Evolutionary conservation across 2,797 vertebrate genomes (phyloP).

Genomic region (Periophthalmus magnuspinnatus): DNA sequence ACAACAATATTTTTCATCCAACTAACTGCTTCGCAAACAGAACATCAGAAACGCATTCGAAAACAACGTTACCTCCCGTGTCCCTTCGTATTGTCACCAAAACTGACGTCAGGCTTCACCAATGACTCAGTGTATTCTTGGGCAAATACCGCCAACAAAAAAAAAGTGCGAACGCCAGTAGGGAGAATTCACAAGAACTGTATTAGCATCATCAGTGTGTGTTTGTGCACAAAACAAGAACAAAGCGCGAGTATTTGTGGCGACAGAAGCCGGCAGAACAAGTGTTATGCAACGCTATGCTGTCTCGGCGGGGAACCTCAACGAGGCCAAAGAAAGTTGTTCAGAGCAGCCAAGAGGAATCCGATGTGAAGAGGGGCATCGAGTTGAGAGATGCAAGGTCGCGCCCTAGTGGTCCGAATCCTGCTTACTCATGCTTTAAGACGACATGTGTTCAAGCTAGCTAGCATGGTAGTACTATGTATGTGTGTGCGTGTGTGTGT

Average conservation of each 20-base stretch:
- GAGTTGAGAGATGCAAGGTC: slow-evolving; percentile 64
- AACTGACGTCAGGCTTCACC: background rate
- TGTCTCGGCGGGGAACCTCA: slow-evolving; percentile 13
- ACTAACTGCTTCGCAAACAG: too few relatives aligned
- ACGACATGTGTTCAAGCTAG: slow-evolving; percentile 25
- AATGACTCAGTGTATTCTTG: slow-evolving; percentile 1
- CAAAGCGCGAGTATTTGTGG: slow-evolving; percentile 13
- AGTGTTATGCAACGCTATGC: slow-evolving; percentile 41
- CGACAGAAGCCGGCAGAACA: slow-evolving; percentile 9
- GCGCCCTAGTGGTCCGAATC: slow-evolving; percentile 41
- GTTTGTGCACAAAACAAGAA: slow-evolving; percentile 11
- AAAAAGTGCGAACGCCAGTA: background rate
- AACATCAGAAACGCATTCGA: background rate
- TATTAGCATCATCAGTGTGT: slow-evolving; percentile 20
- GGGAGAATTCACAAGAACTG: slow-evolving; percentile 1
- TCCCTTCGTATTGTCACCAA: background rate
- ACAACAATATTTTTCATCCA: too few relatives aligned
- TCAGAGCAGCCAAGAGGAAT: slow-evolving; percentile 45
- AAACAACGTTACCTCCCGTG: background rate
- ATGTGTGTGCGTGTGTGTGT: slow-evolving; percentile 7
- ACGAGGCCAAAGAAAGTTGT: slow-evolving; percentile 25
- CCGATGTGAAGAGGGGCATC: slow-evolving; percentile 53
- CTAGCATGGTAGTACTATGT: background rate
- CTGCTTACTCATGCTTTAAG: slow-evolving; percentile 60
- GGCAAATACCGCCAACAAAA: background rate